Base-by-base conservation (phyloP, 2,113 vertebrate genomes). In the Xenopus borealis region DNA sequence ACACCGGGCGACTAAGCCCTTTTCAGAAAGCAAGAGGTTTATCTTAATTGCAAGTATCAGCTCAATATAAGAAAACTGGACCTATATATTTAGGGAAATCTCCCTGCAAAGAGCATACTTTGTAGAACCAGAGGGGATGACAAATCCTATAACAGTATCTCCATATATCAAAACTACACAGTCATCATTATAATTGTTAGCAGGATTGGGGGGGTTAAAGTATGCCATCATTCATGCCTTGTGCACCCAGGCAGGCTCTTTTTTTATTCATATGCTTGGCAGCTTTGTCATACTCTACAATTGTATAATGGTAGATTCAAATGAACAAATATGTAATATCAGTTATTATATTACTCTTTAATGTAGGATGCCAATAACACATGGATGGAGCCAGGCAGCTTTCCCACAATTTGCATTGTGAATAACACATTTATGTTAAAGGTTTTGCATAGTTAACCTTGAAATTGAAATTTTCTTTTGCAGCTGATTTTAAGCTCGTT, bases 111-210 rank as follows among this genome's bases (percentile, higher is more conserved):
- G 3, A 12, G 33, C 55, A 50, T 55, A 27, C 47, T 72, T 65
- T 65, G 50, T 33, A 65, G 30, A 55, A 63, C 71, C 55, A 73
- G 62, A 27, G 47, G 62, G 64, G 30, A 73, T 73, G 62, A 73
- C 71, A 73, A 10, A 66, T 16, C 52, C 12, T 66, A 73, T 73
- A 66, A 66, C 55, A n/a, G 62, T 72, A 55, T 72, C 46, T 72
- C 30, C 47, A 44, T 72, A 30, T 73, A 66, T 73, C 50, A 66
- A 46, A 58, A 62, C 33, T 55, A 66, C 50, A n/a, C 23, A 73
- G 71, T 66, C 50, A 73, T 73, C 62, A 73, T 10, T 58, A 66
- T 73, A 66, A 73, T 73, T 73, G 71, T 58, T 66, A 73, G 62
- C 63, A 40, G 50, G 62, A 62, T 65, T 30, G 14, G 16, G 52